These are phyloP conservation scores for Enchytraeus crypticus DNA, from an alignment of 2,888 invertebrate species.

Conservation along the genomic window DNA sequence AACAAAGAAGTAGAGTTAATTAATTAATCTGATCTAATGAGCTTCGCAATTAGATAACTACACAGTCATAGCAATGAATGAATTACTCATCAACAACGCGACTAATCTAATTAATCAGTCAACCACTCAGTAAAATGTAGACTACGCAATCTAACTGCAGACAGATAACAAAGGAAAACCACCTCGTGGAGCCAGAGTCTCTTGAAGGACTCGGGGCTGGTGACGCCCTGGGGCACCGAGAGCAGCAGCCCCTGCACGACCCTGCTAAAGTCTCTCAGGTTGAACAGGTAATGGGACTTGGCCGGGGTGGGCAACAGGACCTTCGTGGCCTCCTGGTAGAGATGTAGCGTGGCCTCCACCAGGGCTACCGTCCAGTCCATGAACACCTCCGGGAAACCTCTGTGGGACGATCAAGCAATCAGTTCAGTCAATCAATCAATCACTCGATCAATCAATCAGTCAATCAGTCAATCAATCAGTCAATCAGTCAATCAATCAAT, in stretches of 20 bases:
- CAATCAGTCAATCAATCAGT: too few relatives aligned
- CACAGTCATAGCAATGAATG: neutral
- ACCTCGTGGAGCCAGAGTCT: constrained; percentile 85
- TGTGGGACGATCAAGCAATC: neutral
- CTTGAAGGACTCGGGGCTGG: constrained; percentile 74
- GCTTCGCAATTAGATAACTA: too few relatives aligned
- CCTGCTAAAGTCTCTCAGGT: constrained; percentile 67
- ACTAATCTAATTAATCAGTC: neutral
- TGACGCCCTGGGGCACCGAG: constrained; percentile 83
- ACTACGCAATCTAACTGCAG: neutral
- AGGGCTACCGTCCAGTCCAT: constrained; percentile 83
- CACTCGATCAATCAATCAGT: too few relatives aligned
- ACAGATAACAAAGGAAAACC: neutral
- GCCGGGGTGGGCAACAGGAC: constrained; percentile 48
- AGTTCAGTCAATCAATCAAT: too few relatives aligned
- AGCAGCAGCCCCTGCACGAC: constrained; percentile 77
- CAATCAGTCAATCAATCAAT: too few relatives aligned
- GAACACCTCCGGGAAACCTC: constrained; percentile 83
- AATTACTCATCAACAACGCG: neutral
- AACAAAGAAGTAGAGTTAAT: too few relatives aligned
- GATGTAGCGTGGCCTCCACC: constrained; percentile 50
- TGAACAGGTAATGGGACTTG: constrained; percentile 50
- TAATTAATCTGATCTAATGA: too few relatives aligned
- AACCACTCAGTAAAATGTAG: neutral
- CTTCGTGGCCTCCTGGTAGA: constrained; percentile 47